Base-by-base conservation (phyloP, 2,888 invertebrate species). In the Tipula vernalis region DNA sequence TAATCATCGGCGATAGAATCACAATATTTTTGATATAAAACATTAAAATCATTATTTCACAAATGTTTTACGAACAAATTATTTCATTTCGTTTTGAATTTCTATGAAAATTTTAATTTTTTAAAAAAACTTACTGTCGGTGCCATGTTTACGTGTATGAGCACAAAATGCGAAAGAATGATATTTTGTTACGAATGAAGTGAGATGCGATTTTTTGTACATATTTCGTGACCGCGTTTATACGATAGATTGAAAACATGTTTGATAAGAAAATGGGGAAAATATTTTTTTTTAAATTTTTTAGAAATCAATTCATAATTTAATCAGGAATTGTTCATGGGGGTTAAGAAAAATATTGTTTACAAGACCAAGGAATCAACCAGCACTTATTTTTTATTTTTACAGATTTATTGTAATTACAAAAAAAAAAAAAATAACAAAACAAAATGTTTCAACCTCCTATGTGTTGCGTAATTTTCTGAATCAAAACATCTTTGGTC, bases 51-150 rank as follows among this genome's bases (percentile, higher is more conserved):
- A 86, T 36, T 36, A 71, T 44, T 12, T 86, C 4, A 85, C 44
- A 57, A 44, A n/a, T 71, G 28, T 15, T 36, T 47, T 85, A 41
- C 13, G 13, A 57, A 83, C n/a, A 86, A 51, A 44, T 86, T 86
- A 83, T 83, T 51, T 10, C 41, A 57, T 36, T 36, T 85, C n/a
- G 10, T 8, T 71, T 18, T 86, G 15, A 36, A 71, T 41, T 36
- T 28, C n/a, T 71, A n/a, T 42, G 3, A 86, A 87, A 87, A 87
- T 87, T 85, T 51, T 39, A 6, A 36, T 86, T 89, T 89, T 88
- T 89, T 42, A 1, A 5, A 42, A 87, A 88, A 88, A 90, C 91
- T 91, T 90, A 91, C 91, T 88, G 91, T 91, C 88, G 91, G 91
- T 90, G 91, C 91, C 91, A 91, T 91, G 89, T 90, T 91, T 88